Evolutionary conservation across 2,113 vertebrate genomes (phyloP).

Genomic region (Oreochromis aureus): DNA sequence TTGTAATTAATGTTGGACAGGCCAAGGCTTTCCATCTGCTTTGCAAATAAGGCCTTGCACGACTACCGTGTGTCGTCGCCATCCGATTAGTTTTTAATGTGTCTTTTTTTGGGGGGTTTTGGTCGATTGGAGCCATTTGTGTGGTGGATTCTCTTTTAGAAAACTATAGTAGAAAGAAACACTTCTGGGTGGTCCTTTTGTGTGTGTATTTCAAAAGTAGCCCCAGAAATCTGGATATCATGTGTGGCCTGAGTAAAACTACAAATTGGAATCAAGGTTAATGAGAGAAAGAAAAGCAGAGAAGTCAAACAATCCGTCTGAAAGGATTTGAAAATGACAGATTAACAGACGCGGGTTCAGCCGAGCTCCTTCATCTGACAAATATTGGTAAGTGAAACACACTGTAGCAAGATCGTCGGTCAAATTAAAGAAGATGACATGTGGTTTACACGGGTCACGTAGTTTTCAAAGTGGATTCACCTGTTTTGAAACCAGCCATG

Average conservation of each 20-base stretch:
- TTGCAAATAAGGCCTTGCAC: conserved; percentile 61
- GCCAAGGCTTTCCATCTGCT: conserved; percentile 73
- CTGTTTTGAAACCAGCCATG: not conserved
- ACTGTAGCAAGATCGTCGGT: not conserved
- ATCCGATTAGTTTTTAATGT: conserved; percentile 64
- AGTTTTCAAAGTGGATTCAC: not conserved
- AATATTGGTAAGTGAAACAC: not conserved
- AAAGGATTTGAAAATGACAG: conserved; percentile 17
- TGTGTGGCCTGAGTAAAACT: conserved; percentile 47
- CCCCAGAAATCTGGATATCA: conserved; percentile 55
- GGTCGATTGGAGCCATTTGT: conserved; percentile 15
- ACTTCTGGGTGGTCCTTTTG: conserved; percentile 60
- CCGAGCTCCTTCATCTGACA: not conserved
- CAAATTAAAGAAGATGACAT: not conserved
- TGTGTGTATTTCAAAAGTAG: conserved; percentile 16
- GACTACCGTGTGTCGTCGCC: conserved; percentile 67
- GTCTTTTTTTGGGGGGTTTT: not conserved
- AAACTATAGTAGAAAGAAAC: not conserved
- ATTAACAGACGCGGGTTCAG: not conserved
- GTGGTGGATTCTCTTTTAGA: not conserved
- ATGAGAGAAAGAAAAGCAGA: conserved; percentile 38
- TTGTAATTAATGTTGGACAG: conserved; percentile 70
- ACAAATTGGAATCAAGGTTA: conserved; percentile 55
- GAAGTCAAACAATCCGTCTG: conserved; percentile 38
- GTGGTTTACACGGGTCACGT: not conserved